These are phyloP conservation scores for Nemotelus nigrinus DNA, from an alignment of 2,888 invertebrate species.

Conservation along the genomic window DNA sequence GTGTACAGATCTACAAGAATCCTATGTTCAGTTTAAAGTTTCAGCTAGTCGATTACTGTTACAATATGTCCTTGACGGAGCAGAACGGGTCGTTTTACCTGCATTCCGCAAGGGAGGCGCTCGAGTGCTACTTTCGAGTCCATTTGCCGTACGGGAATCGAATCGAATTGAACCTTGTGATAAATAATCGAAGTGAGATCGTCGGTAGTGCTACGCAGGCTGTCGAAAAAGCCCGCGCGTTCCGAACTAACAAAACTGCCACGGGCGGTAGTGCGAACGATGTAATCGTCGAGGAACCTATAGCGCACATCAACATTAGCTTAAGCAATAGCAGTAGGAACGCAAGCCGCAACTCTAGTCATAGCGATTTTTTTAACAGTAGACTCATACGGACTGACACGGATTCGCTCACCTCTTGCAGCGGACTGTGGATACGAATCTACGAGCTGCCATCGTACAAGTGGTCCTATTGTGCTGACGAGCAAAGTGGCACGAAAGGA, in stretches of 20 bases:
- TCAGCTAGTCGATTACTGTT: slow-evolving; percentile 77
- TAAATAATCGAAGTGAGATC: slow-evolving; percentile 55
- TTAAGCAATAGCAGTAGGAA: slow-evolving; percentile 37
- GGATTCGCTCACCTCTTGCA: slow-evolving; percentile 50
- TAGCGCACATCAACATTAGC: slow-evolving; percentile 47
- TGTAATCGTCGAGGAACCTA: slow-evolving; percentile 6
- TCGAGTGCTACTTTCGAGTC: slow-evolving; percentile 75
- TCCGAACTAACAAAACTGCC: slow-evolving; percentile 4
- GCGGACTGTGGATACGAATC: slow-evolving; percentile 56
- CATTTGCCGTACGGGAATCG: slow-evolving; percentile 77
- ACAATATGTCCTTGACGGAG: slow-evolving; percentile 73
- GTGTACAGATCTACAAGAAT: slow-evolving; percentile 70
- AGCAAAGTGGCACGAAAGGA: slow-evolving; percentile 53
- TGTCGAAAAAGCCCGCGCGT: neutral
- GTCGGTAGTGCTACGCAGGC: slow-evolving; percentile 45
- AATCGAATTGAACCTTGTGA: slow-evolving; percentile 69
- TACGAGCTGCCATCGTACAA: slow-evolving; percentile 56
- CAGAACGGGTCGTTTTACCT: slow-evolving; percentile 75
- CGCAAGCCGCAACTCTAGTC: slow-evolving; percentile 12
- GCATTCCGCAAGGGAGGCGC: slow-evolving; percentile 68
- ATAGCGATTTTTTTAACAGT: slow-evolving; percentile 28
- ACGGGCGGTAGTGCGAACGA: neutral
- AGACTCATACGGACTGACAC: neutral
- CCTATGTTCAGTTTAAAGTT: slow-evolving; percentile 75
- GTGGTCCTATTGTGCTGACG: slow-evolving; percentile 58